Evolutionary conservation across 1,140 invertebrate species (phyloP), one percentile per base, ranked within the genome.

Genomic region (Hyles euphorbiae): DNA sequence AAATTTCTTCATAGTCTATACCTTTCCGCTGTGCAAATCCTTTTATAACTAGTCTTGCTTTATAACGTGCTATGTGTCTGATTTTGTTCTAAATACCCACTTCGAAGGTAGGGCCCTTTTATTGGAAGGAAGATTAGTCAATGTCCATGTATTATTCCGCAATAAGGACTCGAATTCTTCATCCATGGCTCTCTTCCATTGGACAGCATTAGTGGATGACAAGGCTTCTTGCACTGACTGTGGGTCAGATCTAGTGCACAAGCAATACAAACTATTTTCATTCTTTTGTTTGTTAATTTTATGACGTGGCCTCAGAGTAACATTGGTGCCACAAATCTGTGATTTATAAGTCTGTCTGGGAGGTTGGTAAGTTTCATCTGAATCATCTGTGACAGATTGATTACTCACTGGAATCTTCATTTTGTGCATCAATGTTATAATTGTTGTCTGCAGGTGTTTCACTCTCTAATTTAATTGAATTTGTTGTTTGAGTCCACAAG

Each of bases 141-240:
- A 60, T 52, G 60, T 60, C 60, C 67, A 68, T 55, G 62, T 60
- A 54, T 68, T 68, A 57, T 68, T 68, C 12, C 62, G 44, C 52
- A 65, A 12, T 11, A 68, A 40, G 3, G 66, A 68, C 36, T 65
- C 45, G 48, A 43, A 58, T 36, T 68, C 66, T 22, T 36, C 46
- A 9, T 68, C 44, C 53, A 68, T 71, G 10, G 65, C 68, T 8
- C 61, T 36, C 61, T 58, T 67, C 63, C 58, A 70, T 22, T 61
- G 36, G 56, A 61, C 22, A 49, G 57, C 52, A 36, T 61, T 61
- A 50, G 40, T 51, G 10, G 58, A 22, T 51, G 52, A 52, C 45
- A 70, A 48, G 44, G 67, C 64, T 56, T 70, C 58, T 58, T 63
- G 45, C 8, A 63, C 44, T 32, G 61, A 61, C 43, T 56, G 34